Conservation (phyloP, 2,888 invertebrate genomes). For the Plagiodera versicolora region DNA sequence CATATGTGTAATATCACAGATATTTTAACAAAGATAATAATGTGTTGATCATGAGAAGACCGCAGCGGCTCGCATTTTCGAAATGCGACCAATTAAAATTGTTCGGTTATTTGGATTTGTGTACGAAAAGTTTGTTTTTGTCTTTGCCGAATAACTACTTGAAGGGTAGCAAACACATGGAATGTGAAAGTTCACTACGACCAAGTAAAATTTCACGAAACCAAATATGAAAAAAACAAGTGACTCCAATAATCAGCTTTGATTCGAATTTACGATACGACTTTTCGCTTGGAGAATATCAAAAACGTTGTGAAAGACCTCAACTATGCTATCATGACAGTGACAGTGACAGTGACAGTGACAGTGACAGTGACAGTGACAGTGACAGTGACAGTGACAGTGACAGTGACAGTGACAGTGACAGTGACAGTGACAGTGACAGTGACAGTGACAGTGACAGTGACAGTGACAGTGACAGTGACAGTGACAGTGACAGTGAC, state of each 20-base stretch:
- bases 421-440: background rate
- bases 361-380: background rate
- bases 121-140: background rate
- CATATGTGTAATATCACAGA: constrained; percentile 24
- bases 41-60: constrained; percentile 17
- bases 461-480: background rate
- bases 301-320: no score
- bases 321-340: no score
- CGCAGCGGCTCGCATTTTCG: constrained; percentile 20
- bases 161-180: background rate
- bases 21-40: constrained; percentile 31
- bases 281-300: no score
- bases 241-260: no score
- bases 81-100: constrained; percentile 24
- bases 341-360: background rate
- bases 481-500: background rate
- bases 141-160: background rate
- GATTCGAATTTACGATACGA: no score
- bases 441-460: background rate
- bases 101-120: constrained; percentile 13
- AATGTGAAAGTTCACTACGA: background rate
- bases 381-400: background rate
- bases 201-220: no score
- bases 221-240: no score
- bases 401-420: background rate